Conservation (phyloP, 2,888 invertebrate genomes). For the Anorthoa munda region DNA sequence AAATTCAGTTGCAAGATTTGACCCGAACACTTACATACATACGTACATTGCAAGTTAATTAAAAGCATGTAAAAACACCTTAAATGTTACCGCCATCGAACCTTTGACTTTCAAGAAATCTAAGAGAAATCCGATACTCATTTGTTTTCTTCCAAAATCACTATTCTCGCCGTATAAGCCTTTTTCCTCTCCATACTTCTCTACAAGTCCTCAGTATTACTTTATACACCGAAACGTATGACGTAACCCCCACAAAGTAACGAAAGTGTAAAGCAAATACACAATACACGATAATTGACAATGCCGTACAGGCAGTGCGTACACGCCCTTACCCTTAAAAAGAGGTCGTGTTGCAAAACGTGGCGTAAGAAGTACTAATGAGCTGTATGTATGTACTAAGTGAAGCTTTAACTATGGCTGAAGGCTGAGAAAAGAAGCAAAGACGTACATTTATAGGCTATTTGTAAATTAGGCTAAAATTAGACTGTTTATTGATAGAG, state of each 20-base stretch:
- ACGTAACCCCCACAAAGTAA: slow-evolving; percentile 43
- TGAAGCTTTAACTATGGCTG: slow-evolving; percentile 15
- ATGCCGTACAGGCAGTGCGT: slow-evolving; percentile 14
- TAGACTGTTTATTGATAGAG: neutral
- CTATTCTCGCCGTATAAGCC: accelerated
- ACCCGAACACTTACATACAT: too few relatives aligned
- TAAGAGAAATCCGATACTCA: neutral
- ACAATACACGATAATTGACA: slow-evolving; percentile 54
- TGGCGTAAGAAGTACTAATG: slow-evolving; percentile 49
- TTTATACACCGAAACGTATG: slow-evolving; percentile 3
- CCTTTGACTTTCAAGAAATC: neutral
- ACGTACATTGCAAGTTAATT: too few relatives aligned
- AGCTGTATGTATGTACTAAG: slow-evolving; percentile 32
- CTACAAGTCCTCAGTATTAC: neutral
- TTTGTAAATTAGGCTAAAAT: slow-evolving; percentile 4
- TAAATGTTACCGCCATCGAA: neutral
- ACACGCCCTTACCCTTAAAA: slow-evolving; percentile 51
- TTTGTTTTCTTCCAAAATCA: neutral
- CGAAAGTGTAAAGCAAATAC: slow-evolving; percentile 48
- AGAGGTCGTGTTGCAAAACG: slow-evolving; percentile 54
- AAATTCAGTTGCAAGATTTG: too few relatives aligned
- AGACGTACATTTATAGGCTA: neutral
- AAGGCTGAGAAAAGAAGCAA: slow-evolving; percentile 45
- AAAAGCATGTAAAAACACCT: too few relatives aligned
- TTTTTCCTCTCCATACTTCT: neutral